Base-by-base conservation (phyloP, 2,113 vertebrate species). In the Oryzias celebensis region DNA sequence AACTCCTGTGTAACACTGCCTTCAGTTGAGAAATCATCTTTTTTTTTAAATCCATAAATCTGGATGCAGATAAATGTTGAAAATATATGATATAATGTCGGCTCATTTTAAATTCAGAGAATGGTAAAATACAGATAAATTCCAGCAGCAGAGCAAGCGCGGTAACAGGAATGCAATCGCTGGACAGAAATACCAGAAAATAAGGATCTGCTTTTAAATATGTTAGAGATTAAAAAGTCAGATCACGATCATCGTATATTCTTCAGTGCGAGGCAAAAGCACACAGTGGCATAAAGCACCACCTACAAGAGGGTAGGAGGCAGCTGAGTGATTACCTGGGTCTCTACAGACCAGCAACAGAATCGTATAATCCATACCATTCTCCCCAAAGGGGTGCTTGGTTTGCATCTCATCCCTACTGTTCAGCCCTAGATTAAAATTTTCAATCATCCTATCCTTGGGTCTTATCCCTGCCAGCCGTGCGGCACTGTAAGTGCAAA, bases 331-430 rank as follows among this genome's bases (percentile, higher is more conserved):
- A 86, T 89, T 84, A 81, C 73, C 65, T 52, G 51, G 57, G 73
- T 80, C 81, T 82, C 82, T 79, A 77, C 58, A 65, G 86, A 81
- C 78, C 72, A 81, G 83, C 77, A 75, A 75, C 68, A 62, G 71
- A 57, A 83, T 87, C 68, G 55, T 77, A 72, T 80, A 87, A 89
- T 88, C 83, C 68, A 87, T 85, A 88, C 75, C 52, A 64, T 58
- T 64, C 71, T 64, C 77, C 69, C 84, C 76, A 75, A 75, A 83
- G 83, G 77, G 78, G 85, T 16, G 61, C 81, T 71, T 73, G 75
- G 77, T 85, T 88, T 88, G 87, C 84, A 86, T 86, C 82, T 87
- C 84, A 87, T 87, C 82, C 52, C 47, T 55, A 61, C 73, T 68
- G 42, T 64, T 80, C 73, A 78, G 73, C 36, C 61, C 52, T 15